These are phyloP conservation scores for Petromus typicus DNA, from an alignment of 2,113 vertebrate species.

Conservation along the genomic window DNA sequence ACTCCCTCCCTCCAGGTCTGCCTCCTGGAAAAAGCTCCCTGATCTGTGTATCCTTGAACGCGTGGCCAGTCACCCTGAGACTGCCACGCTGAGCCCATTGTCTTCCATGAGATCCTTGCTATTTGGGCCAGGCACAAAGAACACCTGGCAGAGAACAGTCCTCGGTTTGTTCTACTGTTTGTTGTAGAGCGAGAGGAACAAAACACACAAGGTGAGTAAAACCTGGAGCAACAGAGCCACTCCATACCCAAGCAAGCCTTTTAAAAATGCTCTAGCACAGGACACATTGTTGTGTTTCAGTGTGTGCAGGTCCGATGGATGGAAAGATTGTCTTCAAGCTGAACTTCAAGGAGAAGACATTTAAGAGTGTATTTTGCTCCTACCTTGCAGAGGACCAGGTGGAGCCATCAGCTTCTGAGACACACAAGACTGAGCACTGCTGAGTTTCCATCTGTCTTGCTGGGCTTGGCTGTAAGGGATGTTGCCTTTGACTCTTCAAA, in stretches of 20 bases:
- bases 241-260: neutral
- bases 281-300: neutral
- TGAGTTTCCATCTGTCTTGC: neutral
- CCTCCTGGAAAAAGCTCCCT: neutral
- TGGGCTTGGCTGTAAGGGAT: neutral
- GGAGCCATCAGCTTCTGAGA: rapidly evolving
- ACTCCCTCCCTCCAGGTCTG: too few relatives aligned
- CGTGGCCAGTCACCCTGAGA: neutral
- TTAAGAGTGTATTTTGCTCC: rapidly evolving
- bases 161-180: neutral
- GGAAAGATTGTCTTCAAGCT: neutral
- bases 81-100: neutral
- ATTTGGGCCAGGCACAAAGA: neutral
- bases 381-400: rapidly evolving
- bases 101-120: rapidly evolving
- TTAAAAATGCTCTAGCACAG: too few relatives aligned
- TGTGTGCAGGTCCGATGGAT: neutral
- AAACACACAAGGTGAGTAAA: neutral
- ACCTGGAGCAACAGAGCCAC: neutral
- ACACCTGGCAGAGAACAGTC: neutral
- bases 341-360: neutral
- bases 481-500: too few relatives aligned
- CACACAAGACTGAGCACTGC: too few relatives aligned
- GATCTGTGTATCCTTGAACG: neutral
- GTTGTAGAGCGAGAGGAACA: constrained; percentile 17